Percentiles rank a stretch among this genome's conserved stretches.
These are phyloP conservation scores for Mythimna albipuncta DNA, from an alignment of 2,888 invertebrate species.

Conservation along the genomic window DNA sequence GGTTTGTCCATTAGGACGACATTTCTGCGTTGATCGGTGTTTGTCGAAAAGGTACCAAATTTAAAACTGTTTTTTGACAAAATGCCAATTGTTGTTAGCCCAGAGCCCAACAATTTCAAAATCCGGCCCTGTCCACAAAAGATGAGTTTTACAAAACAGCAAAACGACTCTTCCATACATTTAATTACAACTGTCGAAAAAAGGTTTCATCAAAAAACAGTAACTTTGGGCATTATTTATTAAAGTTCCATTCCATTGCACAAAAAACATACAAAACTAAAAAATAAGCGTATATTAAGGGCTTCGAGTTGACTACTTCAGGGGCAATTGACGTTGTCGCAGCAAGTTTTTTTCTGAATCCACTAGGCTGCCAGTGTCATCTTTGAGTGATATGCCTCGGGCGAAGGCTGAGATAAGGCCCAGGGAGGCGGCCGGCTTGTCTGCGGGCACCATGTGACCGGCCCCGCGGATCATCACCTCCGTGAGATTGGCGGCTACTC, in stretches of 20 bases:
- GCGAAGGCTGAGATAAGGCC: conserved; percentile 92
- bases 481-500: conserved; percentile 89
- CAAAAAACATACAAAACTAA: conserved; percentile 46
- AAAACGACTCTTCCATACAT: neutral
- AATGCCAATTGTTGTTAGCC: no score
- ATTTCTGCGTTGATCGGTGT: no score
- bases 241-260: conserved; percentile 39
- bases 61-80: no score
- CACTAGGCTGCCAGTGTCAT: conserved; percentile 80
- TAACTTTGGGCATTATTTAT: conserved; percentile 31
- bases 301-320: conserved; percentile 41
- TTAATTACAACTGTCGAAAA: neutral
- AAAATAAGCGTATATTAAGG: conserved; percentile 38
- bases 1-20: no score
- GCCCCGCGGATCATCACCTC: conserved; percentile 92
- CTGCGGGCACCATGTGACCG: conserved; percentile 93
- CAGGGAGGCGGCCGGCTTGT: conserved; percentile 91
- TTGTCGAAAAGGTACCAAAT: no score
- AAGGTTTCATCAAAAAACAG: neutral
- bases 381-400: conserved; percentile 78
- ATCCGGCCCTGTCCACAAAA: no score
- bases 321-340: conserved; percentile 74
- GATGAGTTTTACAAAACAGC: no score
- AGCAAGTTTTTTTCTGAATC: conserved; percentile 77
- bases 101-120: no score